phyloP scores from a whole-genome alignment of 2,113 vertebrate genomes.

The Thamnaconus septentrionalis region DNA sequence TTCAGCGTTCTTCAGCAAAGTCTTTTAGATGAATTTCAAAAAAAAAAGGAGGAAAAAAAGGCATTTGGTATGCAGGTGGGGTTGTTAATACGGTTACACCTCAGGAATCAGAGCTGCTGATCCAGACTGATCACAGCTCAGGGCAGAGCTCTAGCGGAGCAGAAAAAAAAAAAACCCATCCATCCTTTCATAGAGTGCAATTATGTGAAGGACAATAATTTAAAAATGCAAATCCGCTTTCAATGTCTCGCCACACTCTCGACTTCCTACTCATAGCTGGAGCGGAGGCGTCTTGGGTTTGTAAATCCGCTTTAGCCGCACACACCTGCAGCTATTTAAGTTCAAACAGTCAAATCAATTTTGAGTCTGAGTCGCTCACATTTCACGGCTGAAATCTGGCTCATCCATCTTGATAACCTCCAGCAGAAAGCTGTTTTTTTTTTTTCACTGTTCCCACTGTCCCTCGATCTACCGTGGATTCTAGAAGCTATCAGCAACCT shows the following conservation, averaged over 20 bases:
- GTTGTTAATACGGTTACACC: conserved; percentile 45
- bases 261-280: too few species aligned
- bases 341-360: too few species aligned
- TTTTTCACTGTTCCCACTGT: too few species aligned
- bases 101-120: conserved; percentile 48
- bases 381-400: too few species aligned
- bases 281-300: too few species aligned
- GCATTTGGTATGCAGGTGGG: conserved; percentile 60
- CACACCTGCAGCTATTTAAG: too few species aligned
- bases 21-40: conserved; percentile 27
- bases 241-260: not conserved
- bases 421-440: too few species aligned
- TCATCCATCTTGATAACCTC: too few species aligned
- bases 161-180: not conserved
- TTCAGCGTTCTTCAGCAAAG: conserved; percentile 33
- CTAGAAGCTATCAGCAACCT: too few species aligned
- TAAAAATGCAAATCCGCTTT: conserved; percentile 51
- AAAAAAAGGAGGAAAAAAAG: conserved; percentile 41
- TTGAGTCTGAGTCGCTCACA: too few species aligned
- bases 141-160: conserved; percentile 20
- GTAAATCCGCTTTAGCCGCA: too few species aligned
- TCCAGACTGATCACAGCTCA: conserved; percentile 49
- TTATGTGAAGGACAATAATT: conserved; percentile 56
- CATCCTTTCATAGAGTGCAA: conserved; percentile 42
- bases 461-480: too few species aligned